phyloP scores from a whole-genome alignment of 2,888 invertebrate species.

The Drosophila stalkeri region DNA sequence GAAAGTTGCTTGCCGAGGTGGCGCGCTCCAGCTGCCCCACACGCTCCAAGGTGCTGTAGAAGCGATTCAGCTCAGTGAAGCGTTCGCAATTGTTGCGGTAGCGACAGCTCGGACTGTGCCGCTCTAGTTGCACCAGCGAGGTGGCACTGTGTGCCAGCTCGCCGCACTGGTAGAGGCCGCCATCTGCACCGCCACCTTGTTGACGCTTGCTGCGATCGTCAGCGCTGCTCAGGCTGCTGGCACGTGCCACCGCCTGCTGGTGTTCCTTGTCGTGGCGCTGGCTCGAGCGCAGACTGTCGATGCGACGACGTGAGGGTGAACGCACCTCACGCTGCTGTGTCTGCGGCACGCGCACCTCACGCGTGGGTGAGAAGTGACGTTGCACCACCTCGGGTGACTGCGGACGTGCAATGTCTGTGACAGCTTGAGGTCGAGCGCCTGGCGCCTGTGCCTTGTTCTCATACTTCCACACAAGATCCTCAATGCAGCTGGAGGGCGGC shows the following conservation, averaged over 20 bases:
- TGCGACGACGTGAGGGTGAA: constrained; percentile 89
- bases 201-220: constrained; percentile 84
- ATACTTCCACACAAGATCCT: constrained; percentile 83
- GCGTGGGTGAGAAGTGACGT: constrained; percentile 81
- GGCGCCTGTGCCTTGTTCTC: constrained; percentile 66
- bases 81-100: constrained; percentile 89
- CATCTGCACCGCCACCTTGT: background rate
- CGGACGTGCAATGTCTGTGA: constrained; percentile 66
- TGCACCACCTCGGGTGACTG: constrained; percentile 54
- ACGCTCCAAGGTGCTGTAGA: constrained; percentile 94
- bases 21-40: constrained; percentile 92
- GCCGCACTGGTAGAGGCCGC: constrained; percentile 78
- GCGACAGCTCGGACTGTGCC: constrained; percentile 82
- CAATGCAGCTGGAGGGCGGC: constrained; percentile 84
- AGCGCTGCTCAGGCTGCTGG: constrained; percentile 89
- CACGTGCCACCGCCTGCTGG: constrained; percentile 85
- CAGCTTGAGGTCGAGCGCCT: background rate
- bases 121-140: constrained; percentile 86
- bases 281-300: constrained; percentile 85
- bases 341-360: constrained; percentile 85
- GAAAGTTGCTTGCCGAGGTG: constrained; percentile 89
- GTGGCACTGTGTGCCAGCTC: constrained; percentile 83
- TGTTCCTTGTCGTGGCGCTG: constrained; percentile 62
- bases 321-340: constrained; percentile 83
- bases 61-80: constrained; percentile 93